phyloP scores from a whole-genome alignment of 2,113 vertebrate genomes.

The Chrysochloris asiatica region DNA sequence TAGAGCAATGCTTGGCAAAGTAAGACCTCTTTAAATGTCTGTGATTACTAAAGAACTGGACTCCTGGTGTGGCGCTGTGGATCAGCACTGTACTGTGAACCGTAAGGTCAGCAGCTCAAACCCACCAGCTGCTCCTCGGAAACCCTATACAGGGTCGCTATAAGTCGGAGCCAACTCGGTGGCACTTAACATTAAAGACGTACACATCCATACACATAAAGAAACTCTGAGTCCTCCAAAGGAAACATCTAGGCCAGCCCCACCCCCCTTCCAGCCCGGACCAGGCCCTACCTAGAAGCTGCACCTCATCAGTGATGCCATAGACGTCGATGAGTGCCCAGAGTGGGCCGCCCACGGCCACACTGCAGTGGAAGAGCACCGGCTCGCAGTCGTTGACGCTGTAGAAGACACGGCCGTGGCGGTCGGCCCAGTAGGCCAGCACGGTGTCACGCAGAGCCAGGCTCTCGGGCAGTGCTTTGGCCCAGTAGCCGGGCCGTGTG shows the following conservation, averaged over 20 bases:
- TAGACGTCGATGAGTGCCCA: constrained; percentile 99
- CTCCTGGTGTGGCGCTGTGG: too few species aligned
- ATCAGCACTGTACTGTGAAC: too few species aligned
- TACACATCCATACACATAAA: background rate
- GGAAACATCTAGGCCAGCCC: too few species aligned
- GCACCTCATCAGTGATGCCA: constrained; percentile 98
- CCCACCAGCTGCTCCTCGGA: too few species aligned
- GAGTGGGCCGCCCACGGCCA: constrained; percentile 95
- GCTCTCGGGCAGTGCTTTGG: constrained; percentile 97
- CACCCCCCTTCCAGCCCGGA: too few species aligned
- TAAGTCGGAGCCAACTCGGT: too few species aligned
- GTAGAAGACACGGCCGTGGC: constrained; percentile 97
- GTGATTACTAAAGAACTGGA: background rate
- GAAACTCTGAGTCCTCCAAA: rapidly evolving
- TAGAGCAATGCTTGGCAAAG: background rate
- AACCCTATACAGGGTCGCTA: too few species aligned
- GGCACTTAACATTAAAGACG: too few species aligned
- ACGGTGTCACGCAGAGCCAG: constrained; percentile 95
- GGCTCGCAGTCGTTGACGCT: constrained; percentile 96
- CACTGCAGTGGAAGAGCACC: constrained; percentile 97
- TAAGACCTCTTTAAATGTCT: background rate
- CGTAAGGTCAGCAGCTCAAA: too few species aligned
- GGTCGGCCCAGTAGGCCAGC: constrained; percentile 97
- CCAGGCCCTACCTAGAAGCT: constrained; percentile 91
- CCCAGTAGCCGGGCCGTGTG: constrained; percentile 97